Evolutionary conservation across 2,797 vertebrate species (phyloP), one percentile per base, ranked within the genome.

Genomic region (Siniperca scherzeri): DNA sequence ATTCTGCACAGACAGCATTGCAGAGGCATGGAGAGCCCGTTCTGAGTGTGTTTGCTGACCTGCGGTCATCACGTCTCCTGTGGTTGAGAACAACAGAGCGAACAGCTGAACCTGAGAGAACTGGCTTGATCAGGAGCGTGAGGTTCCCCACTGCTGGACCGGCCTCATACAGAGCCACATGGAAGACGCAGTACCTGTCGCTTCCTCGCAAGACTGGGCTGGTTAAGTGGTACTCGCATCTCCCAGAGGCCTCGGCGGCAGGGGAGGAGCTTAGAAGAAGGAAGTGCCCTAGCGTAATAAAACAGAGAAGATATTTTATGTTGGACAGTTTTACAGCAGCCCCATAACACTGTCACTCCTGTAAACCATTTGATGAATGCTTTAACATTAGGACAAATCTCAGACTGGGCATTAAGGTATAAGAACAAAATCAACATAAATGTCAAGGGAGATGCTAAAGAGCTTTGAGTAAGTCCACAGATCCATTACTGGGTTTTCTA

Each of bases 121-220:
- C 74, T 0, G 94, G 88, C 79, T 87, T 95, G 78, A 97, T 91
- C 81, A 94, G 93, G 79, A 93, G 87, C 0, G 93, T 95, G 78
- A 98, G 84, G 82, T 96, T 96, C 86, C 95, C 96, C 57, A 46
- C 86, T 21, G 66, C 48, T 19, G 93, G 90, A 42, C 93, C 87
- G 3, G 94, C 89, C 67, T 96, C 94, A 81, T 94, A 95, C 74
- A 96, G 69, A 33, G 96, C 95, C 77, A 98, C 61, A 59, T 94
- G 94, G 84, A 98, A 85, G 36, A 81, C 74, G 91, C 97, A 98
- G 68, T 89, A 91, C 27, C 88, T 92, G 52, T 89, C 82, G 60
- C 96, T 97, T 83, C 85, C 87, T 56, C 89, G 90, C 76, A 97
- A 81, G 67, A 96, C 83, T 0, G 97, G 97, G 85, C 97, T 98